Percentiles rank a stretch among this genome's conserved stretches.
These are phyloP conservation scores for Glossophaga mutica DNA, from an alignment of 2,797 vertebrate species.

Conservation along the genomic window DNA sequence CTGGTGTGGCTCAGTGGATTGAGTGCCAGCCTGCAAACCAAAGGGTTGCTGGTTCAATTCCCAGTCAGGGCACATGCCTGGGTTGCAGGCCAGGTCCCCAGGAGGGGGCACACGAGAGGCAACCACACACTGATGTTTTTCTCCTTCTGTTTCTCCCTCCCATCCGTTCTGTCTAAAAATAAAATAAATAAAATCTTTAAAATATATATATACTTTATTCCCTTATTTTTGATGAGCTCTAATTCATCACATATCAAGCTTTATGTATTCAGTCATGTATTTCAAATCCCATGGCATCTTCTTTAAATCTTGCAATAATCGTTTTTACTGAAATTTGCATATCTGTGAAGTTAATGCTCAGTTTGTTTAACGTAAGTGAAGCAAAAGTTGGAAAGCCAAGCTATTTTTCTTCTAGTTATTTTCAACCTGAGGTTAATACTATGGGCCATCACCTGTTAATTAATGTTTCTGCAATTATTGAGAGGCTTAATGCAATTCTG, in stretches of 20 bases:
- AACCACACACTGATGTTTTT: too few species aligned
- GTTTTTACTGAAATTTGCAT: background rate
- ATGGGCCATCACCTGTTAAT: background rate
- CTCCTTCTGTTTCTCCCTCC: too few species aligned
- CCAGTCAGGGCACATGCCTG: too few species aligned
- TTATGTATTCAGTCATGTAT: background rate
- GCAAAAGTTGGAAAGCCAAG: background rate
- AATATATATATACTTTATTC: too few species aligned
- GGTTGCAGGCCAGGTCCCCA: too few species aligned
- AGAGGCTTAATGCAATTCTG: background rate
- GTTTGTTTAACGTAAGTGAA: constrained; percentile 1
- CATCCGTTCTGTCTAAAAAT: too few species aligned
- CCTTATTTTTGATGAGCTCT: background rate
- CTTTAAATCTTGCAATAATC: background rate
- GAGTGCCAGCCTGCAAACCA: too few species aligned
- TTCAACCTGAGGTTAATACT: background rate
- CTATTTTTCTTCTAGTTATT: background rate
- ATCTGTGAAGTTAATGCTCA: background rate
- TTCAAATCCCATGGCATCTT: background rate
- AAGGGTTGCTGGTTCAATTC: too few species aligned
- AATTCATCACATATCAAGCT: background rate
- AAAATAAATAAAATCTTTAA: too few species aligned
- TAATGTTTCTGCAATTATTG: background rate
- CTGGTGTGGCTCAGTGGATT: too few species aligned
- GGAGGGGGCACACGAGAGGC: too few species aligned